Percentiles rank a stretch among this genome's conserved stretches.
These are phyloP conservation scores for Tyria jacobaeae DNA, from an alignment of 2,888 invertebrate genomes.

Conservation along the genomic window DNA sequence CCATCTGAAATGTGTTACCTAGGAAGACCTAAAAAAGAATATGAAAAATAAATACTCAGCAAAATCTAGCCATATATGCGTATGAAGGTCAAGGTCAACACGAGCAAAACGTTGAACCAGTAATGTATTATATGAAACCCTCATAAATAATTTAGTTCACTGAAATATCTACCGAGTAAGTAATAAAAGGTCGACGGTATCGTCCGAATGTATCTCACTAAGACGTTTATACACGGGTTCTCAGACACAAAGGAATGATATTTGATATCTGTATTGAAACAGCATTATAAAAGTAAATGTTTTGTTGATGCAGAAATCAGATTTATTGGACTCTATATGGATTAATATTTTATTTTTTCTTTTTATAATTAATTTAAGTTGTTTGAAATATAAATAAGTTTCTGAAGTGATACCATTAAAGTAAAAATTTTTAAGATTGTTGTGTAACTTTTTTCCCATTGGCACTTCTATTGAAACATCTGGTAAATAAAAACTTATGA, in stretches of 20 bases:
- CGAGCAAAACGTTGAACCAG: conserved; percentile 8
- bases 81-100: conserved; percentile 23
- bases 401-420: too few species aligned
- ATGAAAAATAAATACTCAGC: too few species aligned
- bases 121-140: conserved; percentile 35
- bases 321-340: neutral
- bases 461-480: too few species aligned
- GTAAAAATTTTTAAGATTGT: too few species aligned
- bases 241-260: conserved; percentile 9
- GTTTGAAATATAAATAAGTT: too few species aligned
- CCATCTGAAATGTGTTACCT: too few species aligned
- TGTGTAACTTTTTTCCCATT: too few species aligned
- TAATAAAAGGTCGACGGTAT: conserved; percentile 40
- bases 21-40: too few species aligned
- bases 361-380: too few species aligned
- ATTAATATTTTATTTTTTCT: too few species aligned
- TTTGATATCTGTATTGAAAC: conserved; percentile 6
- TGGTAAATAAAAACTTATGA: too few species aligned
- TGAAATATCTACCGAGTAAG: conserved; percentile 25
- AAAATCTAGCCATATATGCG: conserved; percentile 22
- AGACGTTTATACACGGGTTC: conserved; percentile 14
- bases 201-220: conserved; percentile 18
- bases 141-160: conserved; percentile 49
- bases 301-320: neutral
- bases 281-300: neutral